Evolutionary conservation across 2,797 vertebrate genomes (phyloP), one percentile per base, ranked within the genome.

Genomic region (Cynodonichthys magdalenae): DNA sequence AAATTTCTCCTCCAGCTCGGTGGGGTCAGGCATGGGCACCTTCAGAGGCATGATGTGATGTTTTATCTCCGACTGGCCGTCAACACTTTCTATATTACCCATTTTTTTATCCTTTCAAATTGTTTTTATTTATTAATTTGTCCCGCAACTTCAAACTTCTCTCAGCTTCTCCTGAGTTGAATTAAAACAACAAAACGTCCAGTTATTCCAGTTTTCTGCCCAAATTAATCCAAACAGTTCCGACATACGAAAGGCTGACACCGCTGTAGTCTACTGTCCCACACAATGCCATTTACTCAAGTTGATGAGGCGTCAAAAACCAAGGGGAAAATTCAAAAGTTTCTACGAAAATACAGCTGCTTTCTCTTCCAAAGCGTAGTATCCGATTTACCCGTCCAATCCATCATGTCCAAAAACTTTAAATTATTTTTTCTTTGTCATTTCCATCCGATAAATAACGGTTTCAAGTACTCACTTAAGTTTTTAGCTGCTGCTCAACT

Each of bases 1-100:
- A 91, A 99, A 99, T 53, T 96, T 94, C 87, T 99, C 96, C 90
- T 99, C 97, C 88, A 99, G 90, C 86, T 98, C 97, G 58, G 93
- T 94, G 67, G 94, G 93, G 69, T 98, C 97, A 15, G 97, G 97
- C 96, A 99, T 99, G 70, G 96, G 96, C 75, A 96, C 95, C 90
- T 97, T 98, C 56, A 97, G 91, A 28, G 96, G 94, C 93, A 95
- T 91, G 65, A 93, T 92, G 66, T 94, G 93, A 90, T 95, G 92
- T 83, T 96, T 93, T 81, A 95, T 88, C 47, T 95, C 95, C 15
- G 94, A 87, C 63, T 94, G 93, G 47, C 94, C 96, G 69, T 96
- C 96, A 86, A 93, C 91, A 76, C 97, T 97, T 75, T 98, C 96
- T 81, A 95, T 92, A 84, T 98, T 98, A 69, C 96, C 97, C 96